Evolutionary conservation across 2,113 vertebrate species (phyloP), one percentile per base, ranked within the genome.

Genomic region (Beaufortia kweichowensis): DNA sequence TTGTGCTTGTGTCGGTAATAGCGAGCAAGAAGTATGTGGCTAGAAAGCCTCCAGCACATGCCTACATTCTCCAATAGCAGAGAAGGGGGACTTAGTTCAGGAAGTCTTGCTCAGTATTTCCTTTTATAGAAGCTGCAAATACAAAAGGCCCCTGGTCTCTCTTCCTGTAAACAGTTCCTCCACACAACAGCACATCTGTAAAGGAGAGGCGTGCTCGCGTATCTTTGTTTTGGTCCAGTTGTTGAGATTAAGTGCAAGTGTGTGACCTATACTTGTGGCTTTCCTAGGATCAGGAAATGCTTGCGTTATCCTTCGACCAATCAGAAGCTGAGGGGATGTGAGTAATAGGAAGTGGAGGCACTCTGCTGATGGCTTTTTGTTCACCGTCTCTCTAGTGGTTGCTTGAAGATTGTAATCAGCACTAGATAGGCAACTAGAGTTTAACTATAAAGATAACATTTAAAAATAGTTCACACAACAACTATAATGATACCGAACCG

Each of bases 111-210:
- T 39, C 83, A 87, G 81, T 87, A 91, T 91, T 88, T 90, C 92
- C 92, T 92, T 92, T 91, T 92, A 90, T 90, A 91, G 90, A 91
- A 86, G 87, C 87, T 46, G 50, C 75, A 69, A 91, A 87, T 75
- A 91, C 89, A 93, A 91, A 91, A 89, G 90, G 81, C 86, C 80
- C 82, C 83, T 86, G 87, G 83, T 83, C 82, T 85, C 86, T 80
- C 80, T 92, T 93, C 92, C 92, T 92, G 92, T 93, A 91, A 92
- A 93, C 91, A 93, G 85, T 88, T 88, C 63, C 79, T 81, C 66
- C 39, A 62, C 66, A 62, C 66, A 78, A 62, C 76, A 17, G 60
- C 82, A 76, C 79, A 64, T 80, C 72, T 76, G 65, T 61, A 53
- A 72, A 43, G 56, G 23, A 64, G 72, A 75, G 72, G 72, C 23